Conservation (phyloP, 2,888 invertebrate species). For the Opisthograptis luteolata region DNA sequence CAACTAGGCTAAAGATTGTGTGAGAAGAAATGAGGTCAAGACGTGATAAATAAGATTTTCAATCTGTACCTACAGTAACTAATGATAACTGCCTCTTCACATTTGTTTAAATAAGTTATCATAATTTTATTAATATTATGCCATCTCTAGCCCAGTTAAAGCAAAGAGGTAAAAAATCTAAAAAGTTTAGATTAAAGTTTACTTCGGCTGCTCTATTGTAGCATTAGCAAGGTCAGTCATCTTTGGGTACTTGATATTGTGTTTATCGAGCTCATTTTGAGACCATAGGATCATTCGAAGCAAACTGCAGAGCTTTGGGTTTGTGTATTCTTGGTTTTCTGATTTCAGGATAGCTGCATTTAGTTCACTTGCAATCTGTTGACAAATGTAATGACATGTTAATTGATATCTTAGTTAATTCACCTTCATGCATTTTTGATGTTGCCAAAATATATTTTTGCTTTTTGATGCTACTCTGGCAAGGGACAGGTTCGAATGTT, state of each 20-base stretch:
- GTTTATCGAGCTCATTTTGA: conserved; percentile 96
- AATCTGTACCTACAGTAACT: no score
- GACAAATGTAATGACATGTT: conserved; percentile 3
- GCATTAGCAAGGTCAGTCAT: conserved; percentile 96
- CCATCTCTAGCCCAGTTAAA: conserved; percentile 1
- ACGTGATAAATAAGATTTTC: no score
- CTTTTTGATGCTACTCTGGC: no score
- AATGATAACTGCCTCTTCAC: no score
- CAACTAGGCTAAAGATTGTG: background rate
- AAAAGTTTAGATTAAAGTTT: conserved; percentile 30
- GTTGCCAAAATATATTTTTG: no score
- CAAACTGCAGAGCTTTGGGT: conserved; percentile 95
- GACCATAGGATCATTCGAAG: conserved; percentile 98
- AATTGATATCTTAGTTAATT: no score
- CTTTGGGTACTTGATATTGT: conserved; percentile 97
- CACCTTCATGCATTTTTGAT: no score
- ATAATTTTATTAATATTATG: no score
- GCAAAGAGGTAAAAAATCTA: background rate
- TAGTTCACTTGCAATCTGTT: conserved; percentile 96
- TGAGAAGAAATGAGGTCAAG: no score
- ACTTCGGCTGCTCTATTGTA: conserved; percentile 90
- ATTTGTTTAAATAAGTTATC: no score
- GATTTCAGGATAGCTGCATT: conserved; percentile 98
- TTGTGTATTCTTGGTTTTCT: conserved; percentile 95
- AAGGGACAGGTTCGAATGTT: no score